These are phyloP conservation scores for Drosophila pseudoobscura DNA, from an alignment of 1,140 invertebrate species.

Conservation along the genomic window DNA sequence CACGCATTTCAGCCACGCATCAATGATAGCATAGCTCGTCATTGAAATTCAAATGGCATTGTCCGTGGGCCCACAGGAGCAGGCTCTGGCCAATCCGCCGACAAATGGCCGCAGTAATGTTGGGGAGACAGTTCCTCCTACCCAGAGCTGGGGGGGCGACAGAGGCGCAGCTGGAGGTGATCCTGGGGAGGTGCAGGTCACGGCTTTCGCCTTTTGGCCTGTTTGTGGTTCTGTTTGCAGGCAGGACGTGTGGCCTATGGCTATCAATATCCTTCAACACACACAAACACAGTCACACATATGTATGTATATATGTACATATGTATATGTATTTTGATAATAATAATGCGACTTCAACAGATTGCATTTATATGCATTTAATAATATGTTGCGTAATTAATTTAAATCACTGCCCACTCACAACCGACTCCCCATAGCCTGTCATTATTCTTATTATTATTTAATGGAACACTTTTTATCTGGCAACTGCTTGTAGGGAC, in stretches of 20 bases:
- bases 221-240: constrained; percentile 57
- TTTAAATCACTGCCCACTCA: constrained; percentile 53
- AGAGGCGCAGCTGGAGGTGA: background rate
- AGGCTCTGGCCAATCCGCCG: constrained; percentile 21
- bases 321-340: background rate
- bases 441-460: constrained; percentile 23
- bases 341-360: constrained; percentile 33
- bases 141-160: too few relatives aligned
- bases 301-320: constrained; percentile 1
- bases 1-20: constrained; percentile 75
- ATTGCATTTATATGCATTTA: constrained; percentile 58
- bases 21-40: constrained; percentile 76
- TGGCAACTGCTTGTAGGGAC: background rate
- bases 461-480: constrained; percentile 22
- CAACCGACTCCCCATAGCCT: background rate
- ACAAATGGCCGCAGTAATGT: constrained; percentile 43
- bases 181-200: constrained; percentile 10
- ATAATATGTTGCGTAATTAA: constrained; percentile 59
- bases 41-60: constrained; percentile 80
- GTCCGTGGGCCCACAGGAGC: constrained; percentile 34
- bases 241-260: constrained; percentile 42
- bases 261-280: constrained; percentile 60
- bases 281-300: background rate
- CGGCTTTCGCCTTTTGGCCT: constrained; percentile 68
- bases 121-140: background rate